Conservation (phyloP, 2,888 invertebrate species). For the Prosopocoilus inquinatus region DNA sequence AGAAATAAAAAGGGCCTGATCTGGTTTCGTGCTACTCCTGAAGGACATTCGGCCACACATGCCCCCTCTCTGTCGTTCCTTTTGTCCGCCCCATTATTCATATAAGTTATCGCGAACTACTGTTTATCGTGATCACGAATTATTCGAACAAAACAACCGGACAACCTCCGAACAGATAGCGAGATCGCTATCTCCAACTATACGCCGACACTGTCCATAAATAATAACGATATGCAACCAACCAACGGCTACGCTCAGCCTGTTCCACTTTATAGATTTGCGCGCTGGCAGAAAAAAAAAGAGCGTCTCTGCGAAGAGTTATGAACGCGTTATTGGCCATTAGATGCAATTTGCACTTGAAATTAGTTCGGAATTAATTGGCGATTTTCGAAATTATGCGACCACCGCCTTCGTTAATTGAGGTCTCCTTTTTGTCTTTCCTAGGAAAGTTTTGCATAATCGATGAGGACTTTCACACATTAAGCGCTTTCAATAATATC, state of each 20-base stretch:
- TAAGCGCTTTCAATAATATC: neutral
- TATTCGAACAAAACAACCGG: constrained; percentile 37
- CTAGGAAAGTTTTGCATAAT: too few relatives aligned
- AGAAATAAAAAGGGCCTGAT: too few relatives aligned
- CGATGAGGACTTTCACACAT: too few relatives aligned
- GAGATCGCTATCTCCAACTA: constrained; percentile 31
- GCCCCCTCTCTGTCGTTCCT: neutral
- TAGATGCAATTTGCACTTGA: constrained; percentile 30
- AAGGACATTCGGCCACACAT: too few relatives aligned
- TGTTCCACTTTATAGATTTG: constrained; percentile 28
- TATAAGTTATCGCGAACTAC: constrained; percentile 35
- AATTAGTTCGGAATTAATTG: constrained; percentile 24
- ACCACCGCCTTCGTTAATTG: neutral
- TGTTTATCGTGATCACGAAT: constrained; percentile 38
- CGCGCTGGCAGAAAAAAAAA: constrained; percentile 29
- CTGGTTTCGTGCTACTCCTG: too few relatives aligned
- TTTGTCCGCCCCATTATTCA: constrained; percentile 28
- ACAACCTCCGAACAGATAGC: constrained; percentile 35
- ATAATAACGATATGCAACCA: constrained; percentile 29
- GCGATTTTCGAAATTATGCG: constrained; percentile 6
- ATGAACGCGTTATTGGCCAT: constrained; percentile 27
- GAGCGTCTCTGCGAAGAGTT: constrained; percentile 22
- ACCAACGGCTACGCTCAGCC: constrained; percentile 13
- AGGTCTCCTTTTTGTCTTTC: too few relatives aligned
- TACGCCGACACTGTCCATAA: constrained; percentile 27